Evolutionary conservation across 2,888 invertebrate genomes (phyloP), one percentile per base, ranked within the genome.

Genomic region (Trichogramma dendrolimi): DNA sequence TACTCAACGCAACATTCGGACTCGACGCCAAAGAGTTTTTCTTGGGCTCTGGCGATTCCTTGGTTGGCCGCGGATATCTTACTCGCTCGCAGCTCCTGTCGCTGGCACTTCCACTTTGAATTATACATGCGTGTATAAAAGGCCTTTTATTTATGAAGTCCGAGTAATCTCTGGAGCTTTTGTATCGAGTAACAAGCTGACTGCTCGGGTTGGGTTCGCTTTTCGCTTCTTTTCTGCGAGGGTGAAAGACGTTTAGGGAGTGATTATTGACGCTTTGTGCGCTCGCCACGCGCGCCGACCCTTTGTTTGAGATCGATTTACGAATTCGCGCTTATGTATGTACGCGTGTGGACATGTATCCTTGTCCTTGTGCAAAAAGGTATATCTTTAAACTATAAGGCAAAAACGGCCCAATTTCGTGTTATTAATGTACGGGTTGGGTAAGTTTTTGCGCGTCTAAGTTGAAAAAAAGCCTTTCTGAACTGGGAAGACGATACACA

Each of bases 61-160:
- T 27, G 27, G 27, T 27, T 27, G 27, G 27, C 27, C 27, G 27
- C 27, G 27, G 27, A 27, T 27, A 27, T 27, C 57, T 49, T 52
- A 57, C 27, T 27, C 42, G 52, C 8, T 39, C 40, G 52, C 6
- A 38, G 8, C 40, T 40, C 8, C 52, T 38, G 41, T 4, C 14
- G 6, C 11, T 2, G 41, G 6, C 40, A 44, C 41, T 50, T 49
- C 47, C 38, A 41, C 58, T 52, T 60, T 62, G 61, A 60, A 64
- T 64, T 62, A 60, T 64, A 59, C 60, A 64, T 64, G 64, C 27
- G 27, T 27, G 27, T 27, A 27, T 62, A 58, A 62, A 58, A 60
- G 51, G 47, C 8, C 43, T 42, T 52, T 4, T 43, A 44, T 48
- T 27, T 40, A 44, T 51, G 63, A 47, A 54, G 40, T n/a, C 48